Evolutionary conservation across 2,113 vertebrate species (phyloP).

Genomic region (Calyptommatus sinebrachiatus): DNA sequence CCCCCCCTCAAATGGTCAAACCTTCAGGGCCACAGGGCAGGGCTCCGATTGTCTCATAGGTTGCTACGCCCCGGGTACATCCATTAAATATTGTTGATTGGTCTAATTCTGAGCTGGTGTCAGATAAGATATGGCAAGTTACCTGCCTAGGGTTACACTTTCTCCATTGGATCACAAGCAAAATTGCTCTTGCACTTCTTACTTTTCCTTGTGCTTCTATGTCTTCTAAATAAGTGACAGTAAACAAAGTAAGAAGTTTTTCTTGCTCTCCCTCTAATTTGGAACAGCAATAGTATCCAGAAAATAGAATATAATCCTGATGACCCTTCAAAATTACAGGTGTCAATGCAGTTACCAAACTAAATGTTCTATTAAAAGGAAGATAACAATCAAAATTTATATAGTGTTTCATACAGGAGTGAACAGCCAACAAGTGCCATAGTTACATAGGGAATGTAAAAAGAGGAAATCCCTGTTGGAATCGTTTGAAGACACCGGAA

Average conservation of each 20-base stretch:
- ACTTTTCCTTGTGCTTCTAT: background rate
- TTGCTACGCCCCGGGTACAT: too few relatives aligned
- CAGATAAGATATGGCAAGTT: background rate
- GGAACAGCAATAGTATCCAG: background rate
- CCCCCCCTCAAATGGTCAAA: too few relatives aligned
- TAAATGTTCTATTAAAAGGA: background rate
- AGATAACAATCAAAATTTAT: background rate
- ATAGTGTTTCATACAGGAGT: background rate
- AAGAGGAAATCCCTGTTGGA: background rate
- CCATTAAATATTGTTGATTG: conserved; percentile 4
- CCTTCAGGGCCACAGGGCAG: too few relatives aligned
- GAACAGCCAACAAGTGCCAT: background rate
- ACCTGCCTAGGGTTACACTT: background rate
- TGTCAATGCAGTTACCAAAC: background rate
- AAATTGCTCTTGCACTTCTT: too few relatives aligned
- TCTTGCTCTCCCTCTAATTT: too few relatives aligned
- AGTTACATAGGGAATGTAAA: background rate
- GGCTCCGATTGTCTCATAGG: too few relatives aligned
- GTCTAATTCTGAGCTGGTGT: background rate
- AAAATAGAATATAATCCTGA: background rate
- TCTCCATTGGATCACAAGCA: background rate
- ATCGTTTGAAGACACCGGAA: background rate
- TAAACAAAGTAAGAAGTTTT: background rate
- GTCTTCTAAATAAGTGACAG: background rate
- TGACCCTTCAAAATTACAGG: background rate